Base-by-base conservation (phyloP, 2,113 vertebrate species). In the Abramis brama region DNA sequence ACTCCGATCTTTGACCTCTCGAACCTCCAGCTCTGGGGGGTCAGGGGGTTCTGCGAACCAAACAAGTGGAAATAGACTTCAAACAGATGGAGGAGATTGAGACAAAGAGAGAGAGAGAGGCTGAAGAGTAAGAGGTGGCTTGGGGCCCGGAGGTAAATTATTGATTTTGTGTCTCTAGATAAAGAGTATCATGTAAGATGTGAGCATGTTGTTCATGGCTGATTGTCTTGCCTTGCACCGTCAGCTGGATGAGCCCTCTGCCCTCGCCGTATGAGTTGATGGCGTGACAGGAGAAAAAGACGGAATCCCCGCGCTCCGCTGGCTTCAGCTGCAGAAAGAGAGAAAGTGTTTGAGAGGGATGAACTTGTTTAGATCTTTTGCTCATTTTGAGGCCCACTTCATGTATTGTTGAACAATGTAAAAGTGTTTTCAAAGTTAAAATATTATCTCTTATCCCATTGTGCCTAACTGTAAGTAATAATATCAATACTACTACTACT, bases 201-300 rank as follows among this genome's bases (percentile, higher is more conserved):
- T 82, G 60, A 82, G 71, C 50, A 8, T 57, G 43, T 36, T 52
- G 60, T 79, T 87, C 64, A 85, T 77, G 50, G 78, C 47, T 78
- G 78, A 79, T 87, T 79, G 60, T 83, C 83, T 82, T 85, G 96
- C 98, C 98, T 97, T 99, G 98, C 86, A 99, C 98, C 0, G 98
- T 99, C 92, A 99, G 97, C 86, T 99, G 98, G 92, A 99, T 99
- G 90, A 99, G 94, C n/a, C 98, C 98, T 84, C 98, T 93, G 88
- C 98, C 97, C 86, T 99, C 98, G 64, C 98, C 98, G 0, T 99
- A 99, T 0, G 98, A 99, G 93, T 99, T 99, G 92, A 99, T 99
- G 83, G 98, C 98, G 0, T 99, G 98, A 86, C 98, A 99, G 87
- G 98, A 99, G 94, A 99, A 99, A 94, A 99, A 99, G 88, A 99